These are phyloP conservation scores for Selenia dentaria DNA, from an alignment of 2,888 invertebrate genomes.

Conservation along the genomic window DNA sequence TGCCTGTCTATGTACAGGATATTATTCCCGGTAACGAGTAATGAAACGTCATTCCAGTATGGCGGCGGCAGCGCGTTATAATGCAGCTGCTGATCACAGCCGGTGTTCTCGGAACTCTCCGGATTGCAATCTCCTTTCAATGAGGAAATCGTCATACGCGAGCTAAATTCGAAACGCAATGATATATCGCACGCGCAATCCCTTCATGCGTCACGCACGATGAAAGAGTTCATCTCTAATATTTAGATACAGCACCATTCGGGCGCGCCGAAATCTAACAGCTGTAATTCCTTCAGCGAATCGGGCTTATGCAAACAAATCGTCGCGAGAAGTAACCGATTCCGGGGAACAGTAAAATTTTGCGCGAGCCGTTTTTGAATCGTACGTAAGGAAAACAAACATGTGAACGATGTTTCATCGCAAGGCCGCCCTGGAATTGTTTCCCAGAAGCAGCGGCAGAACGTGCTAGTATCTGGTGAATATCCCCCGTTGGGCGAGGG, in stretches of 20 bases:
- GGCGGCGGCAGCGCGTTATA: conserved; percentile 44
- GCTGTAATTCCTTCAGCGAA: conserved; percentile 69
- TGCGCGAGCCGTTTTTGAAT: conserved; percentile 72
- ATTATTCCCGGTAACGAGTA: conserved; percentile 61
- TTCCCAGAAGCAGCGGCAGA: conserved; percentile 57
- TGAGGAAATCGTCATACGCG: conserved; percentile 52
- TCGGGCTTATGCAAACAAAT: conserved; percentile 67
- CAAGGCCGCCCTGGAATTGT: conserved; percentile 67
- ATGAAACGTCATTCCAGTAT: conserved; percentile 57
- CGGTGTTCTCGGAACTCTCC: conserved; percentile 61
- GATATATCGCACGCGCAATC: conserved; percentile 27
- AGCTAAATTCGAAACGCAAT: conserved; percentile 21
- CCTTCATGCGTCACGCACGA: conserved; percentile 28
- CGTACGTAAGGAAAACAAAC: conserved; percentile 76
- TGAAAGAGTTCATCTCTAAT: conserved; percentile 43
- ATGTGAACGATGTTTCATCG: conserved; percentile 67
- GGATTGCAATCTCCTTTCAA: conserved; percentile 57
- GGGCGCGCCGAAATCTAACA: conserved; percentile 49
- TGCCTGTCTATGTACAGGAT: conserved; percentile 52
- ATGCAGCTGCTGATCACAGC: conserved; percentile 64
- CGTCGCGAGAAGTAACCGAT: conserved; percentile 59
- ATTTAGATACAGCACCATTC: conserved; percentile 47
- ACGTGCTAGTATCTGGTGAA: conserved; percentile 50
- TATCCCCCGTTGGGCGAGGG: conserved; percentile 33
- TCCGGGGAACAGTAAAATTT: conserved; percentile 69